These are phyloP conservation scores for Petrocephalus sullivani DNA, from an alignment of 2,797 vertebrate genomes.

Conservation along the genomic window DNA sequence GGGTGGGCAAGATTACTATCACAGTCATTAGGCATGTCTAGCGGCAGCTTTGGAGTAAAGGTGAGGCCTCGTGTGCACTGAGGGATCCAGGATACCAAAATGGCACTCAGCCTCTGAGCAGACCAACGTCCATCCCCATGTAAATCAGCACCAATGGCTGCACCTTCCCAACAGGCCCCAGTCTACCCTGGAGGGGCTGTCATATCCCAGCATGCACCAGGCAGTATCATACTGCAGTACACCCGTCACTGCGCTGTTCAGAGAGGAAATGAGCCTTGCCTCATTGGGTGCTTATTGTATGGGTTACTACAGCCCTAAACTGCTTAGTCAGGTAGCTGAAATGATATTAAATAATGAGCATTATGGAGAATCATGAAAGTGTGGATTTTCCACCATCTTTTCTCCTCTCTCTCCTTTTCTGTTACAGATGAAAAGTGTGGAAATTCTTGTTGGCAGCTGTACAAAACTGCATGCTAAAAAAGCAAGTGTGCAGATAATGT, in stretches of 20 bases:
- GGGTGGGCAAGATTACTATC: background rate
- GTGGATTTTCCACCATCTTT: background rate
- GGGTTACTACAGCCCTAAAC: background rate
- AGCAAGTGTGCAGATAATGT: background rate
- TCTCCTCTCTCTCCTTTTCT: background rate
- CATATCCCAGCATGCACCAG: background rate
- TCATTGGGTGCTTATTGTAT: slow-evolving; percentile 1
- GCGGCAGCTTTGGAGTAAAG: background rate
- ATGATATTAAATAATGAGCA: slow-evolving; percentile 10
- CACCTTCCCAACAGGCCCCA: background rate
- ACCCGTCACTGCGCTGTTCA: background rate
- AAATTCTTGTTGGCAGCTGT: background rate
- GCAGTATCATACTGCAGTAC: background rate
- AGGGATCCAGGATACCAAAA: background rate
- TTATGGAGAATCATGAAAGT: background rate
- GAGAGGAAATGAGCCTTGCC: slow-evolving; percentile 6
- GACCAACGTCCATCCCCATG: background rate
- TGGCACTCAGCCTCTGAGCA: background rate
- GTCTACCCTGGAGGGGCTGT: background rate
- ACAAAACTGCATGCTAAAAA: background rate
- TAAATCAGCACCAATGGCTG: background rate
- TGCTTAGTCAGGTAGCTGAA: background rate
- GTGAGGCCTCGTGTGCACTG: background rate
- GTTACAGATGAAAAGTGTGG: background rate
- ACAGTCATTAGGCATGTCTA: slow-evolving; percentile 1